Percentiles rank a stretch among this genome's conserved stretches.
Evolutionary conservation across 2,797 vertebrate species (phyloP).

Genomic region (Melanotaenia boesemani): DNA sequence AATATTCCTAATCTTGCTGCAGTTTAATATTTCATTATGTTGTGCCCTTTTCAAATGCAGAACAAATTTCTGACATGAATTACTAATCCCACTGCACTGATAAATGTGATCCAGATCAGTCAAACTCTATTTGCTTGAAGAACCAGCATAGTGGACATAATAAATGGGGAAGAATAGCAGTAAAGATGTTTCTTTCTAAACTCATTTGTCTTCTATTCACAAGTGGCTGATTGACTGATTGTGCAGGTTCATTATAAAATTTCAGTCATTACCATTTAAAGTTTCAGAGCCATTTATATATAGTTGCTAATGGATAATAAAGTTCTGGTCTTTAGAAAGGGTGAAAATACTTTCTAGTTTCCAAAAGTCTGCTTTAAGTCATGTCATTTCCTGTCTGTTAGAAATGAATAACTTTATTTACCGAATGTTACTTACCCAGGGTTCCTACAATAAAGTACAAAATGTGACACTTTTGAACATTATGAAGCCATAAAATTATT

Average conservation of each 20-base stretch:
- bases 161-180: constrained; percentile 11
- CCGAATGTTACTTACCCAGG: background rate
- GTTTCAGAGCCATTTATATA: background rate
- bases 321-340: constrained; percentile 1
- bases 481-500: background rate
- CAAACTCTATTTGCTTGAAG: constrained; percentile 52
- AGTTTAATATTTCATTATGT: constrained; percentile 61
- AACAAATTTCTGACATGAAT: constrained; percentile 67
- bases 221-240: background rate
- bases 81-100: constrained; percentile 56
- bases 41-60: constrained; percentile 51
- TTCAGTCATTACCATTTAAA: background rate
- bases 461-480: background rate
- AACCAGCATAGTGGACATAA: constrained; percentile 15
- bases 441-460: background rate
- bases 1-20: constrained; percentile 46
- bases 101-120: constrained; percentile 60
- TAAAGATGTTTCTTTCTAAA: background rate
- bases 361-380: background rate
- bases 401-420: background rate
- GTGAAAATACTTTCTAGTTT: background rate
- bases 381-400: background rate
- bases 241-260: background rate
- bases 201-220: background rate
- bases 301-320: background rate